phyloP scores from a whole-genome alignment of 2,888 invertebrate species.

The Choristoneura rosaceana region DNA sequence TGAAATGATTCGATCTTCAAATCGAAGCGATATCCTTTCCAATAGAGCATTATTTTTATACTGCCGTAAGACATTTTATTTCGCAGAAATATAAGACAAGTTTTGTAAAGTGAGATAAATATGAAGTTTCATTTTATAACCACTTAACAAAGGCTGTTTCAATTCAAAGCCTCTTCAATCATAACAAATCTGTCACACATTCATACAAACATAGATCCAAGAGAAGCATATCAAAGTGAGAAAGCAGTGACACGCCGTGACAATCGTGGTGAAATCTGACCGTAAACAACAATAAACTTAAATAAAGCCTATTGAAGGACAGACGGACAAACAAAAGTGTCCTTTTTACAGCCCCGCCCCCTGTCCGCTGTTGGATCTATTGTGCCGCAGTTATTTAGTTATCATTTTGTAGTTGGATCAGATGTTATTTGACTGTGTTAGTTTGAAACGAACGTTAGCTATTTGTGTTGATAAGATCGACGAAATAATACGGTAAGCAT shows the following conservation, averaged over 20 bases:
- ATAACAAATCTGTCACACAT: neutral
- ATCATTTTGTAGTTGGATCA: slow-evolving; percentile 15
- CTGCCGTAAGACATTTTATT: no score
- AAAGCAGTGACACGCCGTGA: slow-evolving; percentile 5
- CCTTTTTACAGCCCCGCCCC: slow-evolving; percentile 29
- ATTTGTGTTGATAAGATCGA: slow-evolving; percentile 27
- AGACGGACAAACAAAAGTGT: slow-evolving; percentile 25
- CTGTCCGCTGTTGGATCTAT: slow-evolving; percentile 22
- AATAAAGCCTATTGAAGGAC: slow-evolving; percentile 27
- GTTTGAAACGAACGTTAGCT: neutral
- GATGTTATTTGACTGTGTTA: slow-evolving; percentile 18
- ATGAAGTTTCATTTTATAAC: neutral
- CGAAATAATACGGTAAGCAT: neutral
- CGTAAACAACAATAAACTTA: slow-evolving; percentile 30
- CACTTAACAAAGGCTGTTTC: neutral
- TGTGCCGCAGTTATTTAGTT: slow-evolving; percentile 17
- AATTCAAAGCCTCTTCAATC: neutral
- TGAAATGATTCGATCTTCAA: no score
- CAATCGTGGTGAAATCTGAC: slow-evolving; percentile 29
- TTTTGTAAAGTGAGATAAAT: neutral
- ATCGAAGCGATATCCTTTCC: no score
- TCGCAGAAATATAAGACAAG: no score
- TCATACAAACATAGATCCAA: neutral
- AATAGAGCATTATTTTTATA: no score
- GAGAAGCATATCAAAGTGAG: slow-evolving; percentile 18